A percentile compares a stretch with the other conserved stretches of the same genome.
Conservation (phyloP, 2,888 invertebrate species). For the Drosophila peninsularis region DNA sequence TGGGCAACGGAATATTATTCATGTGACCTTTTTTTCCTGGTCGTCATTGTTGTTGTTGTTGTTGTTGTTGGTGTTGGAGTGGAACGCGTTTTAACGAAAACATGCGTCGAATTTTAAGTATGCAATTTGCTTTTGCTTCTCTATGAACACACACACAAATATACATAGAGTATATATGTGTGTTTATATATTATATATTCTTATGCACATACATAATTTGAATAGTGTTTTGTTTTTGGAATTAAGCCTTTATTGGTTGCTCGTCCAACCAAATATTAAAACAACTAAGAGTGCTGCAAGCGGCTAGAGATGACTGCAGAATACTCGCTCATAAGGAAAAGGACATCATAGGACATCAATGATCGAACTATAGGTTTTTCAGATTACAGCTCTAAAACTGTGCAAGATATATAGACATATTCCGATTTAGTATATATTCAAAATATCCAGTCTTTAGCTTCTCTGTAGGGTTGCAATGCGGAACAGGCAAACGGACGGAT, state of each 20-base stretch:
- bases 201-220: conserved; percentile 16
- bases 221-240: conserved; percentile 30
- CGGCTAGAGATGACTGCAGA: not conserved
- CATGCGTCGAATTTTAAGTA: conserved; percentile 60
- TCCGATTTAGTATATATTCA: too few relatives aligned
- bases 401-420: too few relatives aligned
- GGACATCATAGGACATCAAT: too few relatives aligned
- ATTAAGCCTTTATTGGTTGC: conserved; percentile 22
- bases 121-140: conserved; percentile 42
- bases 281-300: not conserved
- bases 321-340: not conserved
- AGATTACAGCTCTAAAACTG: too few relatives aligned
- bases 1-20: conserved; percentile 49
- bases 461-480: too few relatives aligned
- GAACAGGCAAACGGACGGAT: too few relatives aligned
- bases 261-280: conserved; percentile 22
- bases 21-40: conserved; percentile 46
- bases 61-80: not conserved
- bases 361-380: too few relatives aligned
- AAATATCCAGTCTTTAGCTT: too few relatives aligned
- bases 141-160: not conserved
- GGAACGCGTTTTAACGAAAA: conserved; percentile 42
- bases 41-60: not conserved
- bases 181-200: not conserved
- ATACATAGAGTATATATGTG: not conserved